Conservation (phyloP, 2,113 vertebrate species). For the Sigmodon hispidus region DNA sequence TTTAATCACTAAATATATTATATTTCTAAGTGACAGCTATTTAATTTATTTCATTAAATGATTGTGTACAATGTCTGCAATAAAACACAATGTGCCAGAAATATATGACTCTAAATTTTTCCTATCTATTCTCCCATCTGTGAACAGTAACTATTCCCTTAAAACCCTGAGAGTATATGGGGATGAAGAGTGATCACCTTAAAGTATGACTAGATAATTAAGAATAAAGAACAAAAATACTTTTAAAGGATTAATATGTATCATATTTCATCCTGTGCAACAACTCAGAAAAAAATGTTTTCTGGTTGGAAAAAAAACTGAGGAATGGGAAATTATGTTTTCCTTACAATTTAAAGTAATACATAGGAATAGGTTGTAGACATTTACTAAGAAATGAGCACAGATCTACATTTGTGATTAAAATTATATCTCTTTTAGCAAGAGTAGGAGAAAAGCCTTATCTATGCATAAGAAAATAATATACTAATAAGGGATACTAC, state of each 20-base stretch:
- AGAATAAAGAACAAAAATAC: background rate
- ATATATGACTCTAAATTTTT: background rate
- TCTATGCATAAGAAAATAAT: background rate
- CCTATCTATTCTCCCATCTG: background rate
- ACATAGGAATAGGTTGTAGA: background rate
- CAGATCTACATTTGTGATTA: background rate
- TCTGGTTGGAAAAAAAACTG: background rate
- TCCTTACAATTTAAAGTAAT: background rate
- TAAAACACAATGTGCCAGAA: background rate
- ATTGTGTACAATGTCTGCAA: background rate
- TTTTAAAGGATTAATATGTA: background rate
- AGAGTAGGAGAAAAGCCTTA: background rate
- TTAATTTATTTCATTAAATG: background rate
- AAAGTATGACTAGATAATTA: background rate
- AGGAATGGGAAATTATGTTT: background rate
- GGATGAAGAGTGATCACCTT: background rate
- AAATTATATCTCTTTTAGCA: background rate
- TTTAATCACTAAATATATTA: background rate
- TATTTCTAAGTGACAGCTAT: background rate
- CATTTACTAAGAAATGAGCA: background rate
- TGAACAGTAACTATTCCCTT: background rate
- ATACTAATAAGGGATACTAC: background rate
- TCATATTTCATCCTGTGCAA: background rate
- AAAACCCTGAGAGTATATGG: background rate
- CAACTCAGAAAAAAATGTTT: background rate